Conservation (phyloP, 2,888 invertebrate genomes). For the Nephrotoma appendiculata region DNA sequence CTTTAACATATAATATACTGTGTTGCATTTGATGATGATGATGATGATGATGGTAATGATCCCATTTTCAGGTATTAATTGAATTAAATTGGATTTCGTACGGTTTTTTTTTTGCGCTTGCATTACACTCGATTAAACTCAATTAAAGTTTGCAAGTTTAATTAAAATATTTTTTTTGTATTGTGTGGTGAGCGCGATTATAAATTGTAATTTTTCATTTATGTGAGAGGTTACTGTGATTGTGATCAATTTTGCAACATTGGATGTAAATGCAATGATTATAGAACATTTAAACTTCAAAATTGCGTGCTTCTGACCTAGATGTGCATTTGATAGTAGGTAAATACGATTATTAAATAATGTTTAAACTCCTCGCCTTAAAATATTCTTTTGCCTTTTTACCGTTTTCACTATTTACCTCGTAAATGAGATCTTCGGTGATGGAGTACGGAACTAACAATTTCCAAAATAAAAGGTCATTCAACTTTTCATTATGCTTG, state of each 20-base stretch:
- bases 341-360: not conserved
- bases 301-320: not conserved
- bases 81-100: not conserved
- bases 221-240: not conserved
- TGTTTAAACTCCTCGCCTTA: too few relatives aligned
- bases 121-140: not conserved
- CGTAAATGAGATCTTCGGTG: too few relatives aligned
- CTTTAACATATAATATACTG: too few relatives aligned
- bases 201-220: not conserved
- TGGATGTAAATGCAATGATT: not conserved
- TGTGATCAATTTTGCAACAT: not conserved
- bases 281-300: not conserved
- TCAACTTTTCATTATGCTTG: too few relatives aligned
- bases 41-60: not conserved
- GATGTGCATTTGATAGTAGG: not conserved
- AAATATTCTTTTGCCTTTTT: too few relatives aligned
- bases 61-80: not conserved
- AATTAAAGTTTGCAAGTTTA: not conserved
- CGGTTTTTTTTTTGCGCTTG: not conserved
- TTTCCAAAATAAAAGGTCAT: too few relatives aligned
- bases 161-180: not conserved
- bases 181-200: not conserved
- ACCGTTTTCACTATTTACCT: too few relatives aligned
- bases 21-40: not conserved
- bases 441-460: too few relatives aligned